Evolutionary conservation across 2,888 invertebrate species (phyloP).

Genomic region (Parelbella ahira): DNA sequence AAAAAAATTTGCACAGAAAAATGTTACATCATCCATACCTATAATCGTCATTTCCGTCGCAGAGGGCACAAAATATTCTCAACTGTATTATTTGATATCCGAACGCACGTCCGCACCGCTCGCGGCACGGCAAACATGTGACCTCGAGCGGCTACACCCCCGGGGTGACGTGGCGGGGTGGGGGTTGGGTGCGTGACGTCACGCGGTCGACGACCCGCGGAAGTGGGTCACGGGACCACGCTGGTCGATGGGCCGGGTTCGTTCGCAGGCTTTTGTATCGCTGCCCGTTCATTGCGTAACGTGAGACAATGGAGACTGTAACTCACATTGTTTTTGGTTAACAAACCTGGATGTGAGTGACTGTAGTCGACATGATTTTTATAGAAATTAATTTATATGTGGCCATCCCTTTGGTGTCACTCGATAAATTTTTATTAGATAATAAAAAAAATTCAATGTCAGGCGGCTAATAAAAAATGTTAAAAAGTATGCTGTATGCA

Average conservation of each 20-base stretch:
- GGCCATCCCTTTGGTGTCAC: too few species aligned
- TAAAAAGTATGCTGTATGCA: too few species aligned
- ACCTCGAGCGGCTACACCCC: constrained; percentile 71
- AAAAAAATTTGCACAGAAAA: constrained; percentile 9
- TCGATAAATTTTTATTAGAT: too few species aligned
- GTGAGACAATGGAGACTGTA: constrained; percentile 15
- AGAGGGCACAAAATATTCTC: constrained; percentile 36
- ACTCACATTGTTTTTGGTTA: constrained; percentile 6
- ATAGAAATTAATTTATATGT: neutral
- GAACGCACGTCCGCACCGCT: constrained; percentile 49
- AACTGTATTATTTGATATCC: constrained; percentile 32
- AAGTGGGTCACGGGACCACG: constrained; percentile 68
- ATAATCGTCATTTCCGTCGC: constrained; percentile 58
- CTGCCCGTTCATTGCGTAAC: constrained; percentile 9
- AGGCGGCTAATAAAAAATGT: too few species aligned
- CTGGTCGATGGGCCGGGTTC: constrained; percentile 56
- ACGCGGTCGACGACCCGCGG: constrained; percentile 68
- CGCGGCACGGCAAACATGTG: constrained; percentile 57
- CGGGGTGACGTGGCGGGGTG: constrained; percentile 51
- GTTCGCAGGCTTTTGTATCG: constrained; percentile 15
- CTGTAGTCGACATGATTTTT: neutral
- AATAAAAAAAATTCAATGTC: too few species aligned
- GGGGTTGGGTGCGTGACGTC: constrained; percentile 60
- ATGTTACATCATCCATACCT: constrained; percentile 54
- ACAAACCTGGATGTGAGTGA: constrained; percentile 1